phyloP scores from a whole-genome alignment of 2,113 vertebrate genomes.

The Passerina amoena region DNA sequence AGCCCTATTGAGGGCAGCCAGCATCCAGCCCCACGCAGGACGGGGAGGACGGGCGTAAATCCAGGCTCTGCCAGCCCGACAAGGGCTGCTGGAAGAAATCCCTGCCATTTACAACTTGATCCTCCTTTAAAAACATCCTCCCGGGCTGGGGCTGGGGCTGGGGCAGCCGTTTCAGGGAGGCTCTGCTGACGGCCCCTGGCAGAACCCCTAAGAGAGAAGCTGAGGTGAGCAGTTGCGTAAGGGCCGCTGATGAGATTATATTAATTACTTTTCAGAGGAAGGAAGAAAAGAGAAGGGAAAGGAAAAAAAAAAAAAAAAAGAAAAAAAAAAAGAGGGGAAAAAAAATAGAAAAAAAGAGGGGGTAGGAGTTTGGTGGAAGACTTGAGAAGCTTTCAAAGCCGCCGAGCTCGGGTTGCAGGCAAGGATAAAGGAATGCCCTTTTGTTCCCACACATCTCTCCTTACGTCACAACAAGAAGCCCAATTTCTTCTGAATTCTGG shows the following conservation, averaged over 20 bases:
- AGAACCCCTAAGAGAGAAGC: conserved; percentile 26
- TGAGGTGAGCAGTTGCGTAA: conserved; percentile 72
- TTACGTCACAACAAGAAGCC: conserved; percentile 72
- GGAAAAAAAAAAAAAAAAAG: too few relatives aligned
- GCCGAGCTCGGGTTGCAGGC: conserved; percentile 68
- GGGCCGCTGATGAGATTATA: conserved; percentile 63
- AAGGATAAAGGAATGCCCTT: conserved; percentile 73
- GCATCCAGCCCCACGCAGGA: conserved; percentile 37
- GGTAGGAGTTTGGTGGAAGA: conserved; percentile 55
- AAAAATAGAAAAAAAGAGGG: neutral
- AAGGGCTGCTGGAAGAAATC: conserved; percentile 53
- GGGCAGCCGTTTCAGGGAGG: neutral
- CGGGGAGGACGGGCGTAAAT: neutral
- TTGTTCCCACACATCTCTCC: conserved; percentile 78
- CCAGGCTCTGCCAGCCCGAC: neutral
- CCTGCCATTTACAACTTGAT: conserved; percentile 57
- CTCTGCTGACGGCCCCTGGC: neutral
- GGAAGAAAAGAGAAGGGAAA: neutral
- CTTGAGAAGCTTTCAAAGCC: conserved; percentile 66
- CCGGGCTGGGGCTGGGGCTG: neutral
- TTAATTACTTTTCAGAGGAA: conserved; percentile 29
- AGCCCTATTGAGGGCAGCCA: conserved; percentile 43
- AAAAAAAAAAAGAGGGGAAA: too few relatives aligned
- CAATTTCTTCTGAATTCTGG: conserved; percentile 68
- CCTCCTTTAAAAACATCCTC: conserved; percentile 34